Evolutionary conservation across 2,113 vertebrate genomes (phyloP), one percentile per base, ranked within the genome.

Genomic region (Elephantulus edwardii): DNA sequence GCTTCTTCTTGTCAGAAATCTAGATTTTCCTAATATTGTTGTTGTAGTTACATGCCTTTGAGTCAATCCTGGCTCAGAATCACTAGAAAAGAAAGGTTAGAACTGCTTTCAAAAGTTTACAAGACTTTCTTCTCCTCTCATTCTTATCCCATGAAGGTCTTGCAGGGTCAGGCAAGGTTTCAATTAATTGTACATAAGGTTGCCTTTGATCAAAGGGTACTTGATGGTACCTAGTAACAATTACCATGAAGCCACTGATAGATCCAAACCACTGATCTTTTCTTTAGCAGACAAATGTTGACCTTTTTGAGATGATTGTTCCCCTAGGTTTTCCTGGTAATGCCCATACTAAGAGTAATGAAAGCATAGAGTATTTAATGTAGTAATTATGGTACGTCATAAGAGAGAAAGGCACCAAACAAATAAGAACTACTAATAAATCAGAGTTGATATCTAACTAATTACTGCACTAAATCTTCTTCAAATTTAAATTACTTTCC

Each of bases 311-410:
- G 30, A 33, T 10, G 13, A 64, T 2, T 5, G 62, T 16, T 35
- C 6, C n/a, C 46, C 24, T 7, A 68, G 22, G 52, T 83, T 72
- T 20, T 88, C 11, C 22, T 16, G 12, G 58, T 38, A 50, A 16
- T 64, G 44, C 68, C 44, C 13, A 71, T 16, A 52, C 9, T n/a
- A 68, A 52, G 30, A 6, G 2, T 71, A 84, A 54, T 81, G 13
- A 52, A 87, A 30, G 77, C 26, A n/a, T 4, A 48, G 9, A 8
- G 7, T 64, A 30, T 5, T 76, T 72, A 75, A 7, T 38, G 2
- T 83, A 68, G 72, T 6, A 35, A 33, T 74, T 92, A 86, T 83
- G 40, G 60, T 77, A 33, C 33, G n/a, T 76, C 38, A 81, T 85
- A 70, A 62, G 26, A 38, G 35, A 38, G 33, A 91, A 81, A 5